Conservation (phyloP, 2,113 vertebrate species). For the Corvus hawaiiensis region DNA sequence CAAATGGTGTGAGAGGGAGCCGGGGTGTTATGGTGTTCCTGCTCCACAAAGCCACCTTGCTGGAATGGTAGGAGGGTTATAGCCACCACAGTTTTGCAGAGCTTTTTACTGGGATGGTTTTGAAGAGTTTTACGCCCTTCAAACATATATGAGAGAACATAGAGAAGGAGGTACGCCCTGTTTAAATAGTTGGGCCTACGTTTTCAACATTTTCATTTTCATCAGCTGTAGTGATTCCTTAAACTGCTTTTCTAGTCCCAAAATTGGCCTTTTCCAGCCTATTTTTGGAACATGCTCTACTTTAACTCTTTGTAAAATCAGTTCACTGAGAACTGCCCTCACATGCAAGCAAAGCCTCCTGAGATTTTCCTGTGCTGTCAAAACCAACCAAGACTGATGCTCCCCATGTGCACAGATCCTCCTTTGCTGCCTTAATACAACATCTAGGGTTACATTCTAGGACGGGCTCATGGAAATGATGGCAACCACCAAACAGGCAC, state of each 20-base stretch:
- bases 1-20: not conserved
- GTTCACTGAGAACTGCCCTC: not conserved
- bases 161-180: not conserved
- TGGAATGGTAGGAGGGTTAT: not conserved
- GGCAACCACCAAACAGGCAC: not conserved
- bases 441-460: not conserved
- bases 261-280: not conserved
- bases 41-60: not conserved
- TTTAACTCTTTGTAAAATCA: not conserved
- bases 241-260: not conserved
- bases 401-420: not conserved
- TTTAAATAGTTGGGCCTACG: not conserved
- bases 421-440: not conserved
- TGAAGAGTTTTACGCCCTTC: not conserved
- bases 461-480: not conserved
- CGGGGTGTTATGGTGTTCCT: accelerated
- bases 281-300: not conserved
- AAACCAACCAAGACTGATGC: not conserved
- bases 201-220: not conserved
- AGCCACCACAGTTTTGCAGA: not conserved
- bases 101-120: not conserved
- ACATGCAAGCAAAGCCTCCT: not conserved
- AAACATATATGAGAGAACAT: accelerated
- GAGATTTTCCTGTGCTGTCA: not conserved
- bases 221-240: not conserved